Conservation (phyloP, 1,140 invertebrate species). For the Zaprionus capensis region DNA sequence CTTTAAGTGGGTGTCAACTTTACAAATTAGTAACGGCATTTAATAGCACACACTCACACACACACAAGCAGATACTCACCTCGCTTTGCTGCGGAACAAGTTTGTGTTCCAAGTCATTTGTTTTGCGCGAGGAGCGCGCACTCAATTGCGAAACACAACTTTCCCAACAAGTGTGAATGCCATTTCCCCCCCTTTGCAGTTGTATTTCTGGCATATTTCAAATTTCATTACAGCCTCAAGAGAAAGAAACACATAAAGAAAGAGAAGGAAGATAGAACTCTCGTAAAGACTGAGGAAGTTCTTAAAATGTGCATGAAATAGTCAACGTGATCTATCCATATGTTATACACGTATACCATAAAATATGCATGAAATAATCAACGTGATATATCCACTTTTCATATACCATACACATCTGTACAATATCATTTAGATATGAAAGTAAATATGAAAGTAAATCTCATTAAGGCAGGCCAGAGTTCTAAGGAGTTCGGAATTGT, state of each 20-base stretch:
- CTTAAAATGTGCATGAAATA: background rate
- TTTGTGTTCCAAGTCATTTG: constrained; percentile 58
- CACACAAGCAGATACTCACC: background rate
- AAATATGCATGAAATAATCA: background rate
- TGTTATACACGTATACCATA: too few species aligned
- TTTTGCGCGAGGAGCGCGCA: background rate
- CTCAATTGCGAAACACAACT: background rate
- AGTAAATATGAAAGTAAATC: too few species aligned
- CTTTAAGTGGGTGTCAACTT: constrained; percentile 70
- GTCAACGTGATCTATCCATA: background rate
- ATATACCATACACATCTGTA: too few species aligned
- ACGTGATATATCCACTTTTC: too few species aligned
- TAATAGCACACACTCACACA: constrained; percentile 42
- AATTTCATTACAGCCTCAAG: background rate
- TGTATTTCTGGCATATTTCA: background rate
- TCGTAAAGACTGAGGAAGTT: too few species aligned
- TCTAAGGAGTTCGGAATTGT: too few species aligned
- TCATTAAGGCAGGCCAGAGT: too few species aligned
- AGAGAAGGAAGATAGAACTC: background rate
- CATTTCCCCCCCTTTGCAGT: background rate
- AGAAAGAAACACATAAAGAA: background rate
- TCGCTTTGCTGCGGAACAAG: constrained; percentile 25
- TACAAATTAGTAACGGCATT: constrained; percentile 70
- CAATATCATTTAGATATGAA: too few species aligned
- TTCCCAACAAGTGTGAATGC: constrained; percentile 3